Conservation (phyloP, 2,113 vertebrate genomes). For the Hemichromis elongatus region DNA sequence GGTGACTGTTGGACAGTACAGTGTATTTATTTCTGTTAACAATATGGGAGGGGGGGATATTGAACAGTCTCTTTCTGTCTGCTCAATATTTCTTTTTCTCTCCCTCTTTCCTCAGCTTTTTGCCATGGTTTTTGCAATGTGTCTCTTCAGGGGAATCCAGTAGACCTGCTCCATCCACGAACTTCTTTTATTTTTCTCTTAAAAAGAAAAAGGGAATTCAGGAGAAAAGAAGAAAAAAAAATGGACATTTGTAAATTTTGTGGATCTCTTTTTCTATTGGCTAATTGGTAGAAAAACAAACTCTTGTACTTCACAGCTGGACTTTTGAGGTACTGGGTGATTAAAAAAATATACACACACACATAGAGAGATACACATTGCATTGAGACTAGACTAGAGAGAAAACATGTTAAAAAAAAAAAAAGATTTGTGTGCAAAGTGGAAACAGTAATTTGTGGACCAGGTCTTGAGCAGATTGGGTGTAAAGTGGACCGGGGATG, state of each 20-base stretch:
- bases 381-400: conserved; percentile 31
- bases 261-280: conserved; percentile 72
- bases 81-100: neutral
- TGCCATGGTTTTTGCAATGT: conserved; percentile 96
- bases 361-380: conserved; percentile 15
- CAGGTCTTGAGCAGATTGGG: conserved; percentile 56
- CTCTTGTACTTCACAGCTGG: conserved; percentile 87
- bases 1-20: neutral
- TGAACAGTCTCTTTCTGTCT: neutral
- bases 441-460: conserved; percentile 52
- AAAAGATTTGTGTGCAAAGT: conserved; percentile 56
- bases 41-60: neutral
- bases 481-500: conserved; percentile 35
- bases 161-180: conserved; percentile 61
- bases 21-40: neutral
- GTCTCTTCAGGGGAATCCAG: conserved; percentile 94
- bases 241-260: conserved; percentile 69
- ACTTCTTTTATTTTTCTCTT: conserved; percentile 28
- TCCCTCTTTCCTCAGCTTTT: conserved; percentile 76
- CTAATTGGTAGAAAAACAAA: conserved; percentile 58
- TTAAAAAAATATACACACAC: conserved; percentile 30
- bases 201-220: conserved; percentile 61
- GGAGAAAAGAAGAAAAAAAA: conserved; percentile 40
- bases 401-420: conserved; percentile 23
- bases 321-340: conserved; percentile 83